Base-by-base conservation (phyloP, 92 coral and sea anemone species). In the Micromussa lordhowensis region DNA sequence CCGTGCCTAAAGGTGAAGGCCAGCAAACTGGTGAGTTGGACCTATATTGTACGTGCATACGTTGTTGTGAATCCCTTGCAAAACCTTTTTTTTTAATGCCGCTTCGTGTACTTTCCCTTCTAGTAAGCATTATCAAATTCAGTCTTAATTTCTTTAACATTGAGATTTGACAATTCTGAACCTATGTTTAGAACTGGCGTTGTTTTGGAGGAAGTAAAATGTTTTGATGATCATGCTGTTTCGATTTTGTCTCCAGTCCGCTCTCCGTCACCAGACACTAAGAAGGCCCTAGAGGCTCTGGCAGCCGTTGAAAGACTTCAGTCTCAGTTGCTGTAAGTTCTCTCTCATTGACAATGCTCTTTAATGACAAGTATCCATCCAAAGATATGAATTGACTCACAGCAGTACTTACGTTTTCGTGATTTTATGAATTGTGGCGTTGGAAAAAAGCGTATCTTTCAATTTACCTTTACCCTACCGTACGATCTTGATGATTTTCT, bases 221-320 rank as follows among this genome's bases (percentile, higher is more conserved):
- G 28, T 34, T 35, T 28, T 32, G 48, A 32, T 18, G 14, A 35
- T 36, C n/a, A 30, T 14, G 63, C 12, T 77, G 34, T 53, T 53
- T 85, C 63, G 40, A 29, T 75, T 36, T 53, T 77, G 44, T 29
- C 77, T 92, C 35, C 90, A 95, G 98, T 85, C 28, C 96, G 96
- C 24, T 93, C 96, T 44, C 96, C 98, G 40, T 88, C 95, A 28
- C 94, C 96, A 44, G 99, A 94, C 61, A 95, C 98, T 35, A 92
- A 92, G 92, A 95, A 92, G 85, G 94, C 99, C 0, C 78, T 92
- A 55, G 97, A 97, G 78, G 98, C 98, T 40, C 82, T 97, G 15
- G 99, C 97, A 17, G 98, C 99, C 3, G 99, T 97, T 53, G 98
- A 96, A 74, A 90, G 96, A 86, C 94, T 97, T 26, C 99, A 97